Evolutionary conservation across 2,888 invertebrate genomes (phyloP).

Genomic region (Agrochola lychnidis): DNA sequence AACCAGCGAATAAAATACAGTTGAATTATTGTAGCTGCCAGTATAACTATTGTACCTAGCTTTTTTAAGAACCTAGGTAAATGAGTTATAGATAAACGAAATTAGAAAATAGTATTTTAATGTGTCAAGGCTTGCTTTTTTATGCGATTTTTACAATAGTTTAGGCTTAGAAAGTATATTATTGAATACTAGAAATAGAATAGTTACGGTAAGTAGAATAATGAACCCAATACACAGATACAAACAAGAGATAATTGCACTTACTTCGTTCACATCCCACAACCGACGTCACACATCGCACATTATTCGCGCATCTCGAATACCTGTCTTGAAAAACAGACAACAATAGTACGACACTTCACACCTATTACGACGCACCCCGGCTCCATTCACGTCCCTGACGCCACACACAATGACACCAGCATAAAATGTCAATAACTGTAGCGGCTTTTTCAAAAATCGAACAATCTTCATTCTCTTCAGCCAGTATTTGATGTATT

Average conservation of each 20-base stretch:
- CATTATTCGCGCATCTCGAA: conserved; percentile 76
- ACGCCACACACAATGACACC: conserved; percentile 88
- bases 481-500: conserved; percentile 86
- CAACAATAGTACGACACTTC: conserved; percentile 87
- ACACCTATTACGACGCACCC: conserved; percentile 89
- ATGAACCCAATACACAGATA: neutral
- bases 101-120: conserved; percentile 14
- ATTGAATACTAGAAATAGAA: neutral
- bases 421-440: conserved; percentile 87
- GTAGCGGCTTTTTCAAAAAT: conserved; percentile 82
- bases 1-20: conserved; percentile 31
- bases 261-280: conserved; percentile 64
- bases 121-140: conserved; percentile 12
- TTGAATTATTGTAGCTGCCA: conserved; percentile 33
- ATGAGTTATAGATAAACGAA: neutral
- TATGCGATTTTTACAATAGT: neutral
- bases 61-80: neutral
- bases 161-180: neutral
- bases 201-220: neutral
- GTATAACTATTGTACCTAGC: neutral
- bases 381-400: conserved; percentile 83
- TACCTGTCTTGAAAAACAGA: conserved; percentile 80
- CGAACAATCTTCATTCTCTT: conserved; percentile 82
- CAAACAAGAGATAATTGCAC: conserved; percentile 35
- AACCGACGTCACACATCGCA: conserved; percentile 68